Percentiles rank a stretch among this genome's conserved stretches.
phyloP scores from a whole-genome alignment of 2,888 invertebrate genomes.

The Hecatera dysodea region DNA sequence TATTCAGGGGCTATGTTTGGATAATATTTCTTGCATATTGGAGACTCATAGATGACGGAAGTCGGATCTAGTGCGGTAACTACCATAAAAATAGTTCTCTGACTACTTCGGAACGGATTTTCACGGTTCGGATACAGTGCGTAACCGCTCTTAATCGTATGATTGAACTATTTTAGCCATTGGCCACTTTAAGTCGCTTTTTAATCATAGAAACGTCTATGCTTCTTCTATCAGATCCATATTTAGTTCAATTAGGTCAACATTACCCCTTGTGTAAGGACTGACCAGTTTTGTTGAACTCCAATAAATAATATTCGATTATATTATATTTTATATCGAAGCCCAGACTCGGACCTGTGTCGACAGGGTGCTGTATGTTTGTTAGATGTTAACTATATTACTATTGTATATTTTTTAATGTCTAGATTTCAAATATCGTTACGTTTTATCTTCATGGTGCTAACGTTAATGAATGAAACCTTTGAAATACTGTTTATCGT shows the following conservation, averaged over 20 bases:
- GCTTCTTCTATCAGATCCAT: not conserved
- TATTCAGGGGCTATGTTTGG: too few species aligned
- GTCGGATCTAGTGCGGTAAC: too few species aligned
- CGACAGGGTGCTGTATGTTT: not conserved
- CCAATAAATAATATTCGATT: not conserved
- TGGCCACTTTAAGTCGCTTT: not conserved
- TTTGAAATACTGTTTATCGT: not conserved
- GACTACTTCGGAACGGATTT: too few species aligned
- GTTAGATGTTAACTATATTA: not conserved
- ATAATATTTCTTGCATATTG: too few species aligned
- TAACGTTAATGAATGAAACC: not conserved
- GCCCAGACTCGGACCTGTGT: not conserved
- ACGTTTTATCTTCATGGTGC: not conserved
- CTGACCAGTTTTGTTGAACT: not conserved
- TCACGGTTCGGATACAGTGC: too few species aligned
- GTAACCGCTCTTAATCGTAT: too few species aligned
- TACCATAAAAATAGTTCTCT: too few species aligned
- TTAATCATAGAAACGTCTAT: not conserved
- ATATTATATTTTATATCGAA: not conserved
- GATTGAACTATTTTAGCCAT: too few species aligned
- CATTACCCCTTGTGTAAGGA: not conserved
- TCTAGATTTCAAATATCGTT: not conserved
- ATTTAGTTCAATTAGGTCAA: too few species aligned
- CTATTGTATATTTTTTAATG: not conserved
- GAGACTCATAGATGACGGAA: too few species aligned